Evolutionary conservation across 2,888 invertebrate species (phyloP), one percentile per base, ranked within the genome.

Genomic region (Tiliacea citrago): DNA sequence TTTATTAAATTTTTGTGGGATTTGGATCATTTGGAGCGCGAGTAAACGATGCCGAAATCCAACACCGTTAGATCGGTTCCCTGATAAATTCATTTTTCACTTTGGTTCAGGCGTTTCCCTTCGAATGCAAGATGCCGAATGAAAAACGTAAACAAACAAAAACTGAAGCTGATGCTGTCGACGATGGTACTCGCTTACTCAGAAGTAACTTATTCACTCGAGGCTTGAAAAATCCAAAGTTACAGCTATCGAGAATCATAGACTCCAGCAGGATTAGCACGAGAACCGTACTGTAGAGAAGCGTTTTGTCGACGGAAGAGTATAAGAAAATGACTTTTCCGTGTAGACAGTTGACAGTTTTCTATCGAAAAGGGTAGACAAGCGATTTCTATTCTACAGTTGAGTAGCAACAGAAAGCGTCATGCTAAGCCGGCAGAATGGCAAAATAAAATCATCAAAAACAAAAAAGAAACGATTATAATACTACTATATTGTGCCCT

Each of bases 391-490:
- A n/a, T n/a, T n/a, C n/a, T n/a, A n/a, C n/a, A n/a, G n/a, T n/a
- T n/a, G n/a, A n/a, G n/a, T n/a, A n/a, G n/a, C n/a, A n/a, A n/a
- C n/a, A n/a, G n/a, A n/a, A n/a, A n/a, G n/a, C n/a, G n/a, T n/a
- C n/a, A n/a, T n/a, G n/a, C n/a, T n/a, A n/a, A n/a, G n/a, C n/a
- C n/a, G n/a, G n/a, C n/a, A n/a, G n/a, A n/a, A 1, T 21, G 21
- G 1, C 24, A 24, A 21, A 57, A 61, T 53, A 5, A 18, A 76
- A 61, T 62, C 29, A 45, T 35, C 7, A 18, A 18, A 29, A 29
- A 42, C 49, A 71, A 42, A 71, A 61, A 35, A 47, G 69, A 45
- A 58, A n/a, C 61, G 42, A 73, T 81, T 73, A 76, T 42, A 53
- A 53, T 57, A 69, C 39, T 67, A 47, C 18, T 73, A 42, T 67